These are phyloP conservation scores for Cynopterus brachyotis DNA, from an alignment of 2,113 vertebrate species.

Conservation along the genomic window DNA sequence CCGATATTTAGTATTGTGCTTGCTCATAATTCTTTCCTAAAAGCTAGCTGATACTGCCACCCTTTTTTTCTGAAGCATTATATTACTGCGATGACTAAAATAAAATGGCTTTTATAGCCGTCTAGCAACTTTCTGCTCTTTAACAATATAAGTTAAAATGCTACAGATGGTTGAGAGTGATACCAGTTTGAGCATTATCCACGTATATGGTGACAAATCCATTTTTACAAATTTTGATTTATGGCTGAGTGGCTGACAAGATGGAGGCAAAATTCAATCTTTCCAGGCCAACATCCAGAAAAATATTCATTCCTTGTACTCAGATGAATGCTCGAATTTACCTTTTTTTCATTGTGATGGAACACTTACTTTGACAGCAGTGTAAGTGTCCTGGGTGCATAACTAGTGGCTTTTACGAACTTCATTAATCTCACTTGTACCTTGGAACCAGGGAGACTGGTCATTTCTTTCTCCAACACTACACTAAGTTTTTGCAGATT, in stretches of 20 bases:
- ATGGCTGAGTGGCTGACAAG: conserved; percentile 64
- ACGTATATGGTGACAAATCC: conserved; percentile 17
- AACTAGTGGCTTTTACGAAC: conserved; percentile 54
- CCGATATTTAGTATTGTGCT: neutral
- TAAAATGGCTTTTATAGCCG: neutral
- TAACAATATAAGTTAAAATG: conserved; percentile 60
- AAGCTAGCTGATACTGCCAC: neutral
- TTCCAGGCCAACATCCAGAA: conserved; percentile 65
- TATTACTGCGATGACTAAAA: neutral
- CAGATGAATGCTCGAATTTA: conserved; percentile 16
- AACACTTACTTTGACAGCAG: conserved; percentile 31
- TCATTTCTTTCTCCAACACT: neutral
- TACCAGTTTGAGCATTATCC: conserved; percentile 55
- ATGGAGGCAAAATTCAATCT: conserved; percentile 17
- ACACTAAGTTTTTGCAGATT: neutral
- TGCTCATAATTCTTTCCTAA: neutral
- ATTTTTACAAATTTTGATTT: conserved; percentile 69
- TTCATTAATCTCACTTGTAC: neutral
- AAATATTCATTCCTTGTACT: conserved; percentile 53
- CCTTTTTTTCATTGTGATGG: conserved; percentile 39
- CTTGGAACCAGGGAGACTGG: neutral
- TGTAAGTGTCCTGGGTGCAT: neutral
- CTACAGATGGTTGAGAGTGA: conserved; percentile 60
- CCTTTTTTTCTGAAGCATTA: neutral
- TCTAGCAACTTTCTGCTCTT: neutral